Conservation (phyloP, 2,797 vertebrate genomes). For the Tokudaia muenninki region DNA sequence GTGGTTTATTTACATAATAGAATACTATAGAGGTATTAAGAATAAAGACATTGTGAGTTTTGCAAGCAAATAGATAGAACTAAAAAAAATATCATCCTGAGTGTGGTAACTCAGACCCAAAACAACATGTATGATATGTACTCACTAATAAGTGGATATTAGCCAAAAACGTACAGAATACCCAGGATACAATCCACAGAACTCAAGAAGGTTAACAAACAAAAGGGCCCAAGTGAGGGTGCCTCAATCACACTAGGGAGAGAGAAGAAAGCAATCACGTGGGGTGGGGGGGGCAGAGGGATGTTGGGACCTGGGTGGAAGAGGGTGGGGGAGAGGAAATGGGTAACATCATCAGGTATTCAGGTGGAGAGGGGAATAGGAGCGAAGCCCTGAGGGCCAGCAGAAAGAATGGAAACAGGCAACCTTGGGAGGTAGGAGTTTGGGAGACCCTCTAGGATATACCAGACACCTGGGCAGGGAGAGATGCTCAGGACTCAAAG, state of each 20-base stretch:
- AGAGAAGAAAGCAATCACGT: background rate
- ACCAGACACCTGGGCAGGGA: background rate
- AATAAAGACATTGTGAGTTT: background rate
- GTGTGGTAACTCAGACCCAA: background rate
- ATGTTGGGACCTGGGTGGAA: background rate
- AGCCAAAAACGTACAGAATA: background rate
- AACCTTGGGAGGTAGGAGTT: background rate
- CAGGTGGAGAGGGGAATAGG: background rate
- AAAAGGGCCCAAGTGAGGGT: background rate
- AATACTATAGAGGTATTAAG: background rate
- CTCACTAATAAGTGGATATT: background rate
- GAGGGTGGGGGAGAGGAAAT: background rate
- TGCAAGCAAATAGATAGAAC: background rate
- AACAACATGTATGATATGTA: background rate
- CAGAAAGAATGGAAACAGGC: background rate
- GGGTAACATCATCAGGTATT: background rate
- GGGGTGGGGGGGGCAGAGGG: no score
- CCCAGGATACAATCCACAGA: background rate
- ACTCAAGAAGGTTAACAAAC: background rate
- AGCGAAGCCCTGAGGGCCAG: background rate
- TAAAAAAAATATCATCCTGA: background rate
- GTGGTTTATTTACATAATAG: background rate
- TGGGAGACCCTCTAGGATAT: background rate
- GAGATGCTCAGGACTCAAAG: background rate
- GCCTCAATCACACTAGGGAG: background rate